Conservation (phyloP, 2,797 vertebrate genomes). For the Tauraco hartlaubi region DNA sequence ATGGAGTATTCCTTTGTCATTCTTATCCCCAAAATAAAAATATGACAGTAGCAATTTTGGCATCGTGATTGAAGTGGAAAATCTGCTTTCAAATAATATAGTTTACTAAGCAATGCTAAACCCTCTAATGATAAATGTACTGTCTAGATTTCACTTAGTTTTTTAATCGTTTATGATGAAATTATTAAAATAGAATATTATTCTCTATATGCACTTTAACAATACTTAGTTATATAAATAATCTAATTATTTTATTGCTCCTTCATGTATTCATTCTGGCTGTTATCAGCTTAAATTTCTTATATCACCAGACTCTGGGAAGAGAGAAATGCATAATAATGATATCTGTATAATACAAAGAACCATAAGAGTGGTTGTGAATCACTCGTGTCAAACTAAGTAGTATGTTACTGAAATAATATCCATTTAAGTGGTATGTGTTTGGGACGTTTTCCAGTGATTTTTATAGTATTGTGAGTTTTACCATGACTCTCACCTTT, state of each 20-base stretch:
- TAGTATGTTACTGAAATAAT: not conserved
- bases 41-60: not conserved
- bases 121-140: not conserved
- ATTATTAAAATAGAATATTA: not conserved
- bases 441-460: not conserved
- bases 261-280: not conserved
- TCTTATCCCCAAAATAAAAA: not conserved
- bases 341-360: not conserved
- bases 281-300: not conserved
- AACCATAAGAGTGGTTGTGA: not conserved
- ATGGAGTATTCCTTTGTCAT: not conserved
- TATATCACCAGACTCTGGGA: not conserved
- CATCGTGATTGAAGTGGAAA: constrained; percentile 28
- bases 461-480: not conserved
- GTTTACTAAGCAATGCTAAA: not conserved
- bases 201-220: not conserved
- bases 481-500: not conserved
- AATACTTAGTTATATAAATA: not conserved
- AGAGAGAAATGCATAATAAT: not conserved
- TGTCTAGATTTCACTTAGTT: constrained; percentile 11
- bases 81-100: not conserved
- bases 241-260: not conserved
- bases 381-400: not conserved
- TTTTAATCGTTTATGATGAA: not conserved
- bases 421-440: not conserved